Conservation (phyloP, 2,888 invertebrate genomes). For the Eilema griseolum region DNA sequence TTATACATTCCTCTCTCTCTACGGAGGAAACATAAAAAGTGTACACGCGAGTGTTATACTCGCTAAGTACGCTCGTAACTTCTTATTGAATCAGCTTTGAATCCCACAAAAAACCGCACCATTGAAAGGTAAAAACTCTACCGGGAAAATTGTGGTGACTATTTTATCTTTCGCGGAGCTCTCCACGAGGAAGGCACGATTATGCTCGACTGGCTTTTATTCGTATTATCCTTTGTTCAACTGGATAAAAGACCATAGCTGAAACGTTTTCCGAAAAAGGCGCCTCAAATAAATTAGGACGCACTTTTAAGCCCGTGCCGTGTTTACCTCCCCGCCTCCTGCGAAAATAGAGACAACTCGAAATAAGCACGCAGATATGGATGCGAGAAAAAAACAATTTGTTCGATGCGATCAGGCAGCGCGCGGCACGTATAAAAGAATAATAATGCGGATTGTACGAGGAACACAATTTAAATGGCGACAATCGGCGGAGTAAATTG, state of each 20-base stretch:
- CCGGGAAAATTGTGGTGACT: constrained; percentile 76
- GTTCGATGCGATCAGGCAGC: constrained; percentile 50
- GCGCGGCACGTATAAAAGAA: constrained; percentile 67
- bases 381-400: constrained; percentile 63
- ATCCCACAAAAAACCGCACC: constrained; percentile 64
- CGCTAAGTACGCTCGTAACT: constrained; percentile 72
- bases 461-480: constrained; percentile 81
- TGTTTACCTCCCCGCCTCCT: constrained; percentile 72
- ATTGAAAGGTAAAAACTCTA: constrained; percentile 73
- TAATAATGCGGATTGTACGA: constrained; percentile 76
- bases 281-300: constrained; percentile 78
- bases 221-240: constrained; percentile 81
- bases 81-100: constrained; percentile 77
- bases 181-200: constrained; percentile 72
- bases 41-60: constrained; percentile 47
- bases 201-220: constrained; percentile 80
- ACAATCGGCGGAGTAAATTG: constrained; percentile 72
- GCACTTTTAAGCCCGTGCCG: constrained; percentile 71
- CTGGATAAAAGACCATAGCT: constrained; percentile 76
- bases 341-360: constrained; percentile 71
- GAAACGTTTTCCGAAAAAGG: constrained; percentile 74
- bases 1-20: constrained; percentile 50
- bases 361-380: constrained; percentile 64
- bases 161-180: constrained; percentile 74
- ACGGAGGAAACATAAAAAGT: constrained; percentile 54